Base-by-base conservation (phyloP, 2,888 invertebrate genomes). In the Platycnemis pennipes region DNA sequence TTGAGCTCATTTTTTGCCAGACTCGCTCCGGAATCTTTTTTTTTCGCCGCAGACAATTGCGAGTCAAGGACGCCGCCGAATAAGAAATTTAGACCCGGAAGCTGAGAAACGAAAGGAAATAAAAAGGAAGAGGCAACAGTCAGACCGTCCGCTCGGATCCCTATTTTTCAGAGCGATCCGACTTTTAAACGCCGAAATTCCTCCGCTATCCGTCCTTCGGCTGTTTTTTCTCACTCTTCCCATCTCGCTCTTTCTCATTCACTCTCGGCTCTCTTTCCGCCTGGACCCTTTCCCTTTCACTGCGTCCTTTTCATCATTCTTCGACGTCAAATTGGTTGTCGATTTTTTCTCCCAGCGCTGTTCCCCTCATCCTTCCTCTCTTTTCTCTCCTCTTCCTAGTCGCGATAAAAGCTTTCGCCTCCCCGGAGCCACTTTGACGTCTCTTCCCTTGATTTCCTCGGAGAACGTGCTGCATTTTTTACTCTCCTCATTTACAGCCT, bases 241-340 rank as follows among this genome's bases (percentile, higher is more conserved):
- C 46, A 49, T 49, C 63, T 69, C 46, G 77, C 86, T 56, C 69
- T 56, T 89, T 44, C 42, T 45, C 37, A 37, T 94, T 94, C 88
- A 26, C 85, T 31, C 49, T 77, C 53, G 56, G n/a, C 89, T 86
- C 63, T 42, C 69, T 49, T 46, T 91, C 31, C 94, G n/a, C 46
- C 42, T 53, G 46, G n/a, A 87, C 53, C 53, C 19, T 89, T 37
- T 56, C 56, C 53, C 31, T 37, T 26, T 53, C 56, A 89, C 53
- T 63, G 26, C 89, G 42, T 63, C 89, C 89, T 89, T 37, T 77
- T 77, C 77, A 77, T 77, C 77, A 77, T 77, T 77, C 77, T 77
- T 37, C 37, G 37, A 77, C 37, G 77, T 77, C 77, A 77, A 77
- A 77, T 77, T 77, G 77, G 77, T 77, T 77, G 8, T 37, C 31